Conservation (phyloP, 1,140 invertebrate species). For the Diprion similis region DNA sequence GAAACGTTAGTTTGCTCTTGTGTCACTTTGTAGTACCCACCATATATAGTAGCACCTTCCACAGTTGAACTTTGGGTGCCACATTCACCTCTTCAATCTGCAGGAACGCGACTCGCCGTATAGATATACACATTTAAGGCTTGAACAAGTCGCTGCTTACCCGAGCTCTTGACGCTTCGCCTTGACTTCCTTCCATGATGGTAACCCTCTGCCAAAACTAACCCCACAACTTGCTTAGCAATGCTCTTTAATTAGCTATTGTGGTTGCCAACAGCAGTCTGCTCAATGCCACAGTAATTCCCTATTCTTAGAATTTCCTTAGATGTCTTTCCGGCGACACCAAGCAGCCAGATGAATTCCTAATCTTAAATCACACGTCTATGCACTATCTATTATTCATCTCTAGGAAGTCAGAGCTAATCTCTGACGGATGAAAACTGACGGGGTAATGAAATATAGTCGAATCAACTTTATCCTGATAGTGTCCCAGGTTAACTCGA, state of each 20-base stretch:
- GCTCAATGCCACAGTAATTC: constrained; percentile 18
- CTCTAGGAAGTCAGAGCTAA: too few relatives aligned
- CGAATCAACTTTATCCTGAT: neutral
- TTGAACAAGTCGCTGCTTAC: constrained; percentile 19
- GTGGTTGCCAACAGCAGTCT: constrained; percentile 22
- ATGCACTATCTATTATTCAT: too few relatives aligned
- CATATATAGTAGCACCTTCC: constrained; percentile 3
- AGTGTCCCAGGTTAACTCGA: neutral
- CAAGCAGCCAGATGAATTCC: constrained; percentile 10
- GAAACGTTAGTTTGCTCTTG: constrained; percentile 45
- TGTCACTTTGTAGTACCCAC: constrained; percentile 26
- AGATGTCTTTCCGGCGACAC: neutral
- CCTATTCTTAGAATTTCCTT: constrained; percentile 11
- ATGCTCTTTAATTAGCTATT: constrained; percentile 40
- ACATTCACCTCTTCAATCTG: constrained; percentile 19
- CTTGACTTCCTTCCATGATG: neutral
- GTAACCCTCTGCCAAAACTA: constrained; percentile 8
- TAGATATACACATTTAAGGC: neutral
- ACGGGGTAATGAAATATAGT: too few relatives aligned
- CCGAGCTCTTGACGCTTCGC: constrained; percentile 4
- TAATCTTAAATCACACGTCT: neutral
- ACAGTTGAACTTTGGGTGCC: neutral
- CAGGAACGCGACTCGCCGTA: neutral
- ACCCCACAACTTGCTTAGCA: constrained; percentile 26
- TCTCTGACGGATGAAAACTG: too few relatives aligned